Evolutionary conservation across 2,113 vertebrate genomes (phyloP).

Genomic region (Callospermophilus lateralis): DNA sequence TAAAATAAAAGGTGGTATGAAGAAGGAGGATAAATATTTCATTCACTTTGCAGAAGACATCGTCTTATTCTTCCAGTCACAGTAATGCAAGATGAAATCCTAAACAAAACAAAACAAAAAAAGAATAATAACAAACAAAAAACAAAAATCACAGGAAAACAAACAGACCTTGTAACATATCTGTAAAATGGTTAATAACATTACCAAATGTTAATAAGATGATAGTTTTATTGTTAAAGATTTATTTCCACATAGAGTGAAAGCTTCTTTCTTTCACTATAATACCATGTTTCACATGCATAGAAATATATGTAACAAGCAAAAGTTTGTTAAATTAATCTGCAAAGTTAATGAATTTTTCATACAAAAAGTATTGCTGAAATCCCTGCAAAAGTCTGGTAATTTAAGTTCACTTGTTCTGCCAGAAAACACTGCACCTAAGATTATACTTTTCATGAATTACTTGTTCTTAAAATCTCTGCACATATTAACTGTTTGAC

Average conservation of each 20-base stretch:
- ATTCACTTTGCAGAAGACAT: neutral
- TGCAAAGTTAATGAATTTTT: conserved; percentile 45
- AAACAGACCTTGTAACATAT: neutral
- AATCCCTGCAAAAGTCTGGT: neutral
- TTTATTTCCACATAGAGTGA: neutral
- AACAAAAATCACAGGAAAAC: neutral
- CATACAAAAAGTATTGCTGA: neutral
- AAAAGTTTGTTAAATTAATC: conserved; percentile 54
- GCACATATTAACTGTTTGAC: neutral
- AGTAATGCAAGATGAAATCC: neutral
- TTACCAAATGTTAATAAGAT: conserved; percentile 42
- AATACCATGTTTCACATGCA: conserved; percentile 3
- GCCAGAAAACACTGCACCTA: neutral
- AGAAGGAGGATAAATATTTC: neutral
- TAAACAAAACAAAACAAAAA: neutral
- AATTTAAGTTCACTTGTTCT: neutral
- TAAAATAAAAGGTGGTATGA: neutral
- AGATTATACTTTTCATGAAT: neutral
- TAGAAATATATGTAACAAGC: conserved; percentile 24
- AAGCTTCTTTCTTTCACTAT: conserved; percentile 8
- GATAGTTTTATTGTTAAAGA: conserved; percentile 16
- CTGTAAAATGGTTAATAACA: conserved; percentile 31
- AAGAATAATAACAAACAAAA: neutral
- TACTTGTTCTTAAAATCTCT: neutral
- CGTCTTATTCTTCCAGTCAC: neutral